Evolutionary conservation across 2,888 invertebrate genomes (phyloP), one percentile per base, ranked within the genome.

Genomic region (Agrochola lota): DNA sequence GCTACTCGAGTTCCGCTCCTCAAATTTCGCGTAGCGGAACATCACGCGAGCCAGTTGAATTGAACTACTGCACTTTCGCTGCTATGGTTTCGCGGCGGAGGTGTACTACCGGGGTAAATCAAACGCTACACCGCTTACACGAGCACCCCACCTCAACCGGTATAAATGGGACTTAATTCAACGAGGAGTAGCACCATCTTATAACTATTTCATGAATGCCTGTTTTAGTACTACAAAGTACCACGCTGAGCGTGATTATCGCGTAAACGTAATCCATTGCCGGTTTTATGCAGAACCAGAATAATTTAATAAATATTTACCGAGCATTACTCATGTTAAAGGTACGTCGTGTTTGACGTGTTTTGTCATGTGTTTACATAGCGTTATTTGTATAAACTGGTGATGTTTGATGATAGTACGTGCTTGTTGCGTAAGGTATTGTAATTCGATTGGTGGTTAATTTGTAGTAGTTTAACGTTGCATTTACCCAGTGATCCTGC

Each of bases 131-230:
- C 59, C 68, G 75, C 80, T 57, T 0, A n/a, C 43, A 83, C 43
- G 71, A 4, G 57, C 66, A 69, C 84, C 77, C 49, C 52, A 76
- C 74, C 76, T 67, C 26, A 64, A 30, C 20, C 77, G 35, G 77
- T 74, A 74, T 74, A 88, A 85, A 88, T 80, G 80, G 81, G 74
- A 85, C 81, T 85, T 85, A 84, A 88, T 88, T 84, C 87, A 82
- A 70, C 75, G 67, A 71, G 73, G 80, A 84, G 71, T 67, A 75
- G 67, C 74, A 70, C 77, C 71, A 80, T 86, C 89, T 83, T 82
- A 79, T 84, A 82, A 85, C 83, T 84, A 88, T 89, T 89, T 85
- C 85, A 88, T 77, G 84, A 83, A 89, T 83, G 81, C 78, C 59
- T 79, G 80, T 84, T 85, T 84, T 66, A 71, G 64, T 81, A 82